Base-by-base conservation (phyloP, 1,140 invertebrate genomes). In the Sarcophaga peregrina region DNA sequence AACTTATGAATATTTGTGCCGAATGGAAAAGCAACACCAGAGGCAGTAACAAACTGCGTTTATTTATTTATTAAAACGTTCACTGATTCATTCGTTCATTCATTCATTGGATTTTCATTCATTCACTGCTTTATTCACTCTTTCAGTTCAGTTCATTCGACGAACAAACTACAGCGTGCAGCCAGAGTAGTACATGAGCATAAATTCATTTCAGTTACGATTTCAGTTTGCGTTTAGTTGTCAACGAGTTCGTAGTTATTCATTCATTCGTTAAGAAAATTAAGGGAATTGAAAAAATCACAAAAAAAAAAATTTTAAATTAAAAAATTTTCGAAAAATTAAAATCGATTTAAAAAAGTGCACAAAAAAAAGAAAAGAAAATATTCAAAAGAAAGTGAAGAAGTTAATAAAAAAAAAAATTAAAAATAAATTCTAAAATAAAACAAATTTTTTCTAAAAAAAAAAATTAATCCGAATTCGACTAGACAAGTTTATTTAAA, bases 151-250 rank as follows among this genome's bases (percentile, higher is more conserved):
- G 4, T 37, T 37, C 25, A 37, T 37, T 37, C 25, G 25, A 37
- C 25, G 1, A 37, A 37, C 1, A 37, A 37, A 37, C 25, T 37
- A 37, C 1, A 37, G 25, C 25, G 25, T 37, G 25, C 25, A 37
- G 25, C 25, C 1, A 37, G 4, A 37, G 4, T 37, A 37, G 25
- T 37, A 37, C 25, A 37, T 37, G 25, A 78, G 37, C 47, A 47
- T n/a, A 8, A 20, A 50, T 46, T 76, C 47, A 47, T 46, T 76
- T 76, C 46, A 76, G 74, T 68, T 81, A 62, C 62, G 10, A 81
- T 62, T 81, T 81, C 47, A 81, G 80, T 81, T 81, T 68, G 50
- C 80, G 58, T 81, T 82, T 46, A 82, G 81, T 73, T 73, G 81
- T 72, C 81, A 72, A 82, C 62, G 58, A 15, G 81, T 82, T 37